Evolutionary conservation across 92 coral and sea anemone species (phyloP), one percentile per base, ranked within the genome.

Genomic region (Scolanthus callimorphus): DNA sequence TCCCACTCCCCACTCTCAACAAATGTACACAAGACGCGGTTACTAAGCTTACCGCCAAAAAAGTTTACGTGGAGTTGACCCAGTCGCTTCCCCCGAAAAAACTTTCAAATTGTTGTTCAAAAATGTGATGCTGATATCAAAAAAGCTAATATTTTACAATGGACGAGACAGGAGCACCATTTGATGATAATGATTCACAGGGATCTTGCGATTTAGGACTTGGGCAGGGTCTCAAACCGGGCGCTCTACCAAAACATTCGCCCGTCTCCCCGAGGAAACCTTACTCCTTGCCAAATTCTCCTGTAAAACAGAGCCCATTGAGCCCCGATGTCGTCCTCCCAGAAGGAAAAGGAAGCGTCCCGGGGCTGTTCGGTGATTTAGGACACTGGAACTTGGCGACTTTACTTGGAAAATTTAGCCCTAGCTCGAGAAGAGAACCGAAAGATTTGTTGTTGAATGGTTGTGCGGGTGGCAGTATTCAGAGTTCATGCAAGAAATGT

Each of bases 221-320:
- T 29, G 96, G 96, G 10, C 76, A 76, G 27, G 96, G 96, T 28
- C 39, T 74, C 10, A 87, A 87, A 55, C 96, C 96, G 2, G 96
- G 96, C 15, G 96, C 90, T 29, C 49, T 87, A 19, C 96, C 90
- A 4, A 76, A 74, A 45, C 45, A 41, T 12, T 77, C 76, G 9
- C 62, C 58, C 2, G 31, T 55, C 9, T 65, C 56, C 13, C 45
- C 65, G 4, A 56, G 55, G 17, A 29, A 34, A 37, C 58, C 59
- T 25, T 29, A 46, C 17, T 70, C 67, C n/a, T 38, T 61, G 45
- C 59, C 85, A 1, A 62, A 53, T 39, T 23, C 73, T 11, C 68
- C 68, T 44, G 38, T 24, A 11, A n/a, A n/a, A n/a, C n/a, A n/a
- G n/a, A n/a, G n/a, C n/a, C n/a, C n/a, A n/a, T n/a, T n/a, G n/a